Evolutionary conservation across 2,113 vertebrate genomes (phyloP), one percentile per base, ranked within the genome.

Genomic region (Bos taurus): DNA sequence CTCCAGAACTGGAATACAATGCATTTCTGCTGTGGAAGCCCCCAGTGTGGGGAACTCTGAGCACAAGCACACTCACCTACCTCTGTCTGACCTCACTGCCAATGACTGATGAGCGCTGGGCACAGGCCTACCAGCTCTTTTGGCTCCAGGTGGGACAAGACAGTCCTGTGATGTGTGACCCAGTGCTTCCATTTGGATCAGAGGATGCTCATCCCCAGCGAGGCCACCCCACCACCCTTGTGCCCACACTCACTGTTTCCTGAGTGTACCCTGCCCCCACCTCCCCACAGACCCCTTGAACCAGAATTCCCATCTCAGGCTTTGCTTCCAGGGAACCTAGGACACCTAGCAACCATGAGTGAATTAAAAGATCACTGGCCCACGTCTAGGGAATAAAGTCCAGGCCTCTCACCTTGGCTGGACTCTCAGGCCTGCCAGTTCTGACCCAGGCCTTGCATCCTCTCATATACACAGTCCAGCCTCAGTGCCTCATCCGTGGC

Each of bases 21-120:
- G 4, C 6, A 2, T 16, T 43, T n/a, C 67, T 82, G 71, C 19
- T 4, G 7, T 2, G 2, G 43, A 82, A 90, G n/a, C 4, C 7
- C 40, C 21, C 5, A 4, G 26, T 10, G 10, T n/a, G 16, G 30
- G 50, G 52, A 10, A 14, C 33, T 78, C 46, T 64, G 50, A 43
- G 46, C 25, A 19, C 9, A 6, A 23, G n/a, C 5, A 52, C 46
- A 54, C 28, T 1, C 9, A 50, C 10, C 52, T 10, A 17, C 11
- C 84, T 28, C 6, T 11, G 2, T 54, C 50, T 7, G 10, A n/a
- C 10, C 36, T 25, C 11, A 89, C 54, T 5, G 26, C 13, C 89
- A 30, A 3, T 4, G 25, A 36, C 6, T 46, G 64, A 26, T 9
- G 0, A 1, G 71, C 13, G 9, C 11, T 23, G 25, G 15, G 50